phyloP scores from a whole-genome alignment of 2,888 invertebrate genomes.

The Drosophila falleni region DNA sequence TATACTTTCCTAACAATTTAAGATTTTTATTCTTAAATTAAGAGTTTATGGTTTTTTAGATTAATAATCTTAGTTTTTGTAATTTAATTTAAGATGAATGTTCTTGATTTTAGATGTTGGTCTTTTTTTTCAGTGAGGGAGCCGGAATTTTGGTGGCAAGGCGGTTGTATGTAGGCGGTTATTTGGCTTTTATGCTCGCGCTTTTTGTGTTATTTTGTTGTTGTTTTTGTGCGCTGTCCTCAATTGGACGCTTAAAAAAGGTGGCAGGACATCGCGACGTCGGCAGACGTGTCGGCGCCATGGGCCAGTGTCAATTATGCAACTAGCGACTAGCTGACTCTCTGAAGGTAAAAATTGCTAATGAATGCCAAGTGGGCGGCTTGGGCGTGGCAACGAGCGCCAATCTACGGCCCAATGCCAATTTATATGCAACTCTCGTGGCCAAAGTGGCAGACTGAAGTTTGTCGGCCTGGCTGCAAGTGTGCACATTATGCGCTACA shows the following conservation, averaged over 20 bases:
- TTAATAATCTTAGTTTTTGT: too few species aligned
- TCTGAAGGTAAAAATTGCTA: slow-evolving; percentile 76
- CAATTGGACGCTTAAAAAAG: slow-evolving; percentile 65
- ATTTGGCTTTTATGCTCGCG: slow-evolving; percentile 22
- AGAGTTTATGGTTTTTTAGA: too few species aligned
- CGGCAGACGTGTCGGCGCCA: slow-evolving; percentile 48
- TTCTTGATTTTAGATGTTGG: too few species aligned
- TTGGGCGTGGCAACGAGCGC: slow-evolving; percentile 14
- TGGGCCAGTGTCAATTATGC: slow-evolving; percentile 73
- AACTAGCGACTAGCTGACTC: slow-evolving; percentile 62
- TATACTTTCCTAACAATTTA: too few species aligned
- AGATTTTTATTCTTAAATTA: too few species aligned
- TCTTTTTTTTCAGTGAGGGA: too few species aligned
- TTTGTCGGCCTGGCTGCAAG: slow-evolving; percentile 67
- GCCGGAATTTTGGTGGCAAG: slow-evolving; percentile 19
- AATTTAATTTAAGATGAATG: too few species aligned
- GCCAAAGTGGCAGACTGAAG: slow-evolving; percentile 62
- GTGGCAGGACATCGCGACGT: slow-evolving; percentile 28
- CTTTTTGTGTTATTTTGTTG: slow-evolving; percentile 78
- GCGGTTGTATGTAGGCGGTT: slow-evolving; percentile 27
- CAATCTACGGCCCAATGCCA: slow-evolving; percentile 68
- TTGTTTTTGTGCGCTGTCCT: slow-evolving; percentile 82
- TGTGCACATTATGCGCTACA: slow-evolving; percentile 64
- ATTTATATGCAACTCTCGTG: slow-evolving; percentile 73
- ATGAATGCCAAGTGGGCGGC: slow-evolving; percentile 75